Evolutionary conservation across 1,140 invertebrate species (phyloP), one percentile per base, ranked within the genome.

Genomic region (Caerostris darwini): DNA sequence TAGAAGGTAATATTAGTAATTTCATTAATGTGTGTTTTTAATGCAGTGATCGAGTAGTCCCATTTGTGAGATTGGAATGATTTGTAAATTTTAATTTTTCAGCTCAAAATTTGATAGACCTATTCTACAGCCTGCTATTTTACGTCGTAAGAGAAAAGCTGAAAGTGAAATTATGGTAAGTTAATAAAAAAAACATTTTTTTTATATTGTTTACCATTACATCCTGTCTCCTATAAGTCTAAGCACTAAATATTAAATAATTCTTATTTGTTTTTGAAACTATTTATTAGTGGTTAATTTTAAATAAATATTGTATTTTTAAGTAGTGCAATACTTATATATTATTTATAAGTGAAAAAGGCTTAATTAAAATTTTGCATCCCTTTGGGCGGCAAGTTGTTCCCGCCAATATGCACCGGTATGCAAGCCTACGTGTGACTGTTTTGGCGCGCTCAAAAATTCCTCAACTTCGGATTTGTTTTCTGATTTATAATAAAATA

Each of bases 391-490:
- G 90, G 77, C 90, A 92, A 92, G 89, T 85, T 64, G 58, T 92
- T 92, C 90, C 90, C 90, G 90, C 90, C 90, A 85, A 59, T 82
- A 64, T 82, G 61, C 90, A 83, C 81, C 82, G 90, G 81, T 85
- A 61, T 69, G 50, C 90, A n/a, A 57, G 82, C 17, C 59, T 56
- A 92, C 90, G 90, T 92, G 81, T 83, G 59, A 92, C 82, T 71
- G 50, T 90, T 90, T 92, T 92, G 71, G 90, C 90, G 90, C 81
- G 90, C 77, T 91, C 34, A 7, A 92, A 90, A 92, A 81, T 92
- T 92, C 81, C 50, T 85, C 3, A 58, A 90, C 57, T 71, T 61
- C 5, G 2, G 61, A 85, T 14, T 92, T 69, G 10, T 61, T 17
- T 88, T 88, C 12, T 53, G 64, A 64, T 34, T 0, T 50, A 58